Evolutionary conservation across 92 coral and sea anemone genomes (phyloP).

Genomic region (Umimayanthus kanabou): DNA sequence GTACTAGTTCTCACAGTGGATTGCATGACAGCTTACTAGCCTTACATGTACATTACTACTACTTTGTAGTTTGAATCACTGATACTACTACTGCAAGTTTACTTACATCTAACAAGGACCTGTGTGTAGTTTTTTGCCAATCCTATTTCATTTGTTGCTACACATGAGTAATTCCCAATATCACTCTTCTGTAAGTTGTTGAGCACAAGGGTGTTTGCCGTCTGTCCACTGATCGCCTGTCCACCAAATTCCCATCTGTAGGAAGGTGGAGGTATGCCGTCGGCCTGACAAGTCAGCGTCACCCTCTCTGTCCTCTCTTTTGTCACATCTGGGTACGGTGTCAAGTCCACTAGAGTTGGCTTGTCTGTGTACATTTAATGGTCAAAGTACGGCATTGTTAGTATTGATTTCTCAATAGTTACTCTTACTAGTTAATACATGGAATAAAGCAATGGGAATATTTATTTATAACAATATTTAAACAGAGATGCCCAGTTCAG

Average conservation of each 20-base stretch:
- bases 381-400: too few species aligned
- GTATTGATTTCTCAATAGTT: too few species aligned
- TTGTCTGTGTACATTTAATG: constrained; percentile 41
- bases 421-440: too few species aligned
- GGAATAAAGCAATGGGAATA: too few species aligned
- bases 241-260: constrained; percentile 63
- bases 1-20: too few species aligned
- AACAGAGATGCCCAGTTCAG: too few species aligned
- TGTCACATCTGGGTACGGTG: constrained; percentile 18
- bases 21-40: too few species aligned
- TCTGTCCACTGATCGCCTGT: constrained; percentile 5
- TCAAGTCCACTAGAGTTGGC: constrained; percentile 52
- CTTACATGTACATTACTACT: too few species aligned
- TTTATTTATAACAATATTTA: too few species aligned
- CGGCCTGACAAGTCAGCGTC: constrained; percentile 60
- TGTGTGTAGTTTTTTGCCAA: constrained; percentile 17
- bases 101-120: constrained; percentile 68
- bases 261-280: constrained; percentile 63
- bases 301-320: constrained; percentile 24
- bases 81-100: not conserved
- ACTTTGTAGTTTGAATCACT: too few species aligned
- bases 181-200: constrained; percentile 34
- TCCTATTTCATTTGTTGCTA: constrained; percentile 70
- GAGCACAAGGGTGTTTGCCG: constrained; percentile 24
- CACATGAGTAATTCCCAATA: constrained; percentile 80